Base-by-base conservation (phyloP, 2,888 invertebrate genomes). In the Aethes cnicana region DNA sequence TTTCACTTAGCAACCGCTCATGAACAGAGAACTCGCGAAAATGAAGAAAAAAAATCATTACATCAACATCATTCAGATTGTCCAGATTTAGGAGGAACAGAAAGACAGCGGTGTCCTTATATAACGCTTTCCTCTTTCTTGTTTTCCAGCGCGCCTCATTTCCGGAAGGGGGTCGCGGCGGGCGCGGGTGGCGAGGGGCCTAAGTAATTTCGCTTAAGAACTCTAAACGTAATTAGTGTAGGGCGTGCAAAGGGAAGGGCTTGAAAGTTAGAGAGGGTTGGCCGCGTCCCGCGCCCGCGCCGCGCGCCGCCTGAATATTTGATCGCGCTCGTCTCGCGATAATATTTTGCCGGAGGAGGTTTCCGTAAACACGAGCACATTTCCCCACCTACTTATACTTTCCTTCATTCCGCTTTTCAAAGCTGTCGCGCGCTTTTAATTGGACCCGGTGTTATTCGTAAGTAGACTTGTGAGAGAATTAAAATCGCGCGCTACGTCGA, bases 221-320 rank as follows among this genome's bases (percentile, higher is more conserved):
- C 91, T 90, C 91, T 92, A 91, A 92, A 92, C 91, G 91, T 92
- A 92, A 92, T 92, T 92, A 92, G 92, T 91, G 91, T 87, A 87
- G 90, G 91, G 91, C 90, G 90, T 88, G 90, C 90, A 86, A 87
- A 89, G 90, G 90, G 90, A 90, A 90, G 90, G 90, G 90, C 90
- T 90, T 90, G 90, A 90, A 89, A 90, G 75, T 88, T 86, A 81
- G 91, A 91, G 91, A 91, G 92, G 92, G 92, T 92, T 92, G 52
- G 37, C 32, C 44, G 84, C 79, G 75, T 77, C 77, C 78, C 82
- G 79, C 77, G 68, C n/a, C n/a, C 76, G 78, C 72, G 69, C 77
- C 70, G 80, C 82, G 79, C 84, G 82, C 81, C 78, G 81, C 65
- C 80, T 86, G 87, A 86, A 87, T 87, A 89, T 88, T 87, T 87